Conservation (phyloP, 2,113 vertebrate genomes). For the Ascaphus truei region DNA sequence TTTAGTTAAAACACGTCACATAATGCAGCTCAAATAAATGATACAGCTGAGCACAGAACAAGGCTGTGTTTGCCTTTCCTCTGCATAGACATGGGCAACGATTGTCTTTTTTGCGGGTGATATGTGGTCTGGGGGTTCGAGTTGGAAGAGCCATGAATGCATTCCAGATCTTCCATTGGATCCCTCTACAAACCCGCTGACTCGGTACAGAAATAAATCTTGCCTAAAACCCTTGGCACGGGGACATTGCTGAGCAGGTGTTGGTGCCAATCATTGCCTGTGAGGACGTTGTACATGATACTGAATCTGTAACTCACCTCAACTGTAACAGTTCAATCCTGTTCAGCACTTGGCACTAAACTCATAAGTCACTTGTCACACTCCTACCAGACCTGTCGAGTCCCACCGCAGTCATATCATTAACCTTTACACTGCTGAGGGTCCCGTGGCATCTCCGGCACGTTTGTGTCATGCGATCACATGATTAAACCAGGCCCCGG, state of each 20-base stretch:
- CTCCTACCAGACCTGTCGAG: too few relatives aligned
- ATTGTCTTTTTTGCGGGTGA: conserved; percentile 13
- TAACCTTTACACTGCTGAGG: too few relatives aligned
- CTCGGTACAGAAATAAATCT: conserved; percentile 13
- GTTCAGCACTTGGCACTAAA: too few relatives aligned
- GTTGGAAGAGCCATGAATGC: not conserved
- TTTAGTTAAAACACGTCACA: not conserved
- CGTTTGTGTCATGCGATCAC: too few relatives aligned
- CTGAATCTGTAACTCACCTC: not conserved
- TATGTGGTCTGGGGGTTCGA: not conserved
- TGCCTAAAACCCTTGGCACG: conserved; percentile 14
- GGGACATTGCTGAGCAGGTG: not conserved
- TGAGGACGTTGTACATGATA: not conserved
- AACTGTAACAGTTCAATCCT: too few relatives aligned
- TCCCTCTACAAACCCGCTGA: not conserved
- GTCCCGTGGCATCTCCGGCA: too few relatives aligned
- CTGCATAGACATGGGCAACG: not conserved
- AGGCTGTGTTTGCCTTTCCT: conserved; percentile 3
- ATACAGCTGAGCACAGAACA: not conserved
- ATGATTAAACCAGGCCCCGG: too few relatives aligned
- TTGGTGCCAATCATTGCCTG: conserved; percentile 1
- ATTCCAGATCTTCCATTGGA: not conserved
- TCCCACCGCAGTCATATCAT: too few relatives aligned
- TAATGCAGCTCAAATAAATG: not conserved
- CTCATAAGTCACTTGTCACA: too few relatives aligned